phyloP scores from a whole-genome alignment of 2,888 invertebrate species.

The Ichneumoninae sp. region DNA sequence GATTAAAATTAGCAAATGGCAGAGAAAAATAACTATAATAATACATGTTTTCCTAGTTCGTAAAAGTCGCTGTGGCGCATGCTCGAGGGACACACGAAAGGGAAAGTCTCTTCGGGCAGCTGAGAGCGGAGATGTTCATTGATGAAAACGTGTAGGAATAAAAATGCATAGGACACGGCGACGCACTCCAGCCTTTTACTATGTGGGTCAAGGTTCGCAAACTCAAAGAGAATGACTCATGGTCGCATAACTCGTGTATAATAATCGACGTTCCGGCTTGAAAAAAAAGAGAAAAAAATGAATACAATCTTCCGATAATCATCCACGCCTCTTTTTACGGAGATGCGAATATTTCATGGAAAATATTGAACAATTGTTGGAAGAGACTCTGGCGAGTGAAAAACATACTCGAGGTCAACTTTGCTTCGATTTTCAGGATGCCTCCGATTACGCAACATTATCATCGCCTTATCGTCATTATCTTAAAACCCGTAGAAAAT shows the following conservation, averaged over 20 bases:
- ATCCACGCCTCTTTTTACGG: neutral
- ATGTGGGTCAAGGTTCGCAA: constrained; percentile 77
- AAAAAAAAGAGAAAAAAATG: neutral
- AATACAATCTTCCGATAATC: neutral
- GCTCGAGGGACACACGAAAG: constrained; percentile 56
- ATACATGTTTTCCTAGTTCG: neutral
- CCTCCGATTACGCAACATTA: neutral
- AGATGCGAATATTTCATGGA: neutral
- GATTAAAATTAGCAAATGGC: neutral
- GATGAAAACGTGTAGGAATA: constrained; percentile 38
- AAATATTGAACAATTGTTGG: neutral
- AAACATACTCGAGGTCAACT: neutral
- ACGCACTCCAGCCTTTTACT: constrained; percentile 70
- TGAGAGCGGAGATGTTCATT: constrained; percentile 15
- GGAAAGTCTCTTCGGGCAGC: constrained; percentile 65
- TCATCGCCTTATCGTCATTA: neutral
- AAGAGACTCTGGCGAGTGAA: neutral
- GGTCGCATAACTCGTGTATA: constrained; percentile 16
- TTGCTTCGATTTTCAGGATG: neutral
- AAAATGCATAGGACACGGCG: constrained; percentile 68
- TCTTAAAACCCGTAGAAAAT: neutral
- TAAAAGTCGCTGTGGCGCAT: constrained; percentile 18
- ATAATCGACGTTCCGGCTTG: constrained; percentile 20
- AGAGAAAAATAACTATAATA: neutral
- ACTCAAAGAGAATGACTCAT: constrained; percentile 65